Conservation (phyloP, 2,888 invertebrate genomes). For the Incurvaria masculella region DNA sequence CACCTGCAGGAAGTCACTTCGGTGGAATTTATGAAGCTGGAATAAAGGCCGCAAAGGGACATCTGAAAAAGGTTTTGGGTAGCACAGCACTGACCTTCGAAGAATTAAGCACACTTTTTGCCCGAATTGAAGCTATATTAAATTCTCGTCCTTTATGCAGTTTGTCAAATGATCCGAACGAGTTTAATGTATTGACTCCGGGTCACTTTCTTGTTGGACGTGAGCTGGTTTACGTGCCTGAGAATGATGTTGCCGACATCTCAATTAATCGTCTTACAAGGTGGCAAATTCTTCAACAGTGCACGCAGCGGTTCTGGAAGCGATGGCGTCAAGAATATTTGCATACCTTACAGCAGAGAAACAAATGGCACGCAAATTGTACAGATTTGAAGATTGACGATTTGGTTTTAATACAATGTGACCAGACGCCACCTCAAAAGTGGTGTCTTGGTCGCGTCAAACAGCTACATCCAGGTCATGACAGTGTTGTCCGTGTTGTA, state of each 20-base stretch:
- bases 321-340: constrained; percentile 14
- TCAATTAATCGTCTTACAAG: constrained; percentile 8
- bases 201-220: constrained; percentile 12
- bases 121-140: constrained; percentile 9
- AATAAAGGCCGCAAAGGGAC: not conserved
- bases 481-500: constrained; percentile 11
- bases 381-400: constrained; percentile 6
- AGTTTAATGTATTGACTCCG: constrained; percentile 12
- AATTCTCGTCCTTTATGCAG: constrained; percentile 11
- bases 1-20: constrained; percentile 6
- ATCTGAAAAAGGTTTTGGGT: constrained; percentile 2
- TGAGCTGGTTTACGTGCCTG: constrained; percentile 5
- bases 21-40: not conserved
- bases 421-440: constrained; percentile 6
- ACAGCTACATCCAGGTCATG: constrained; percentile 10
- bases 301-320: constrained; percentile 14
- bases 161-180: constrained; percentile 10
- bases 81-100: constrained; percentile 11
- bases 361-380: constrained; percentile 9
- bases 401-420: constrained; percentile 4
- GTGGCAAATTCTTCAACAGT: constrained; percentile 14
- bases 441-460: constrained; percentile 8
- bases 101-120: constrained; percentile 13
- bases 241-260: constrained; percentile 5
- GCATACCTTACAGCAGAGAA: constrained; percentile 14